Conservation (phyloP, 2,113 vertebrate genomes). For the Cygnus buccinator region DNA sequence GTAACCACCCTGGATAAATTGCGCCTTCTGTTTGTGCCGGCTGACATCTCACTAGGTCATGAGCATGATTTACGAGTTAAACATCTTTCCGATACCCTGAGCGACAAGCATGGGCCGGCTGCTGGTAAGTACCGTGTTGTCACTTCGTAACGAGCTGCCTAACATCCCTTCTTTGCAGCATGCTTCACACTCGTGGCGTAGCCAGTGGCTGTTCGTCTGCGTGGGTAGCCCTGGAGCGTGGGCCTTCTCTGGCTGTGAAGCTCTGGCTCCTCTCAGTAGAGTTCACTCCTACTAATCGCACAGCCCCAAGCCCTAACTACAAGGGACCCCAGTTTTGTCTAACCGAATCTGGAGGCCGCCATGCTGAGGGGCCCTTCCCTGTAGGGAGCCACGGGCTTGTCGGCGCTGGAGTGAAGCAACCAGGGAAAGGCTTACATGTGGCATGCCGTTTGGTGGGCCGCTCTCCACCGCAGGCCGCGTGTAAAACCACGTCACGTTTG, state of each 20-base stretch:
- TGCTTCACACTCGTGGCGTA: background rate
- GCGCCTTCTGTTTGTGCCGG: conserved; percentile 80
- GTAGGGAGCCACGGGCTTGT: background rate
- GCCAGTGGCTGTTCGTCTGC: background rate
- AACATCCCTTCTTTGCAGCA: conserved; percentile 20
- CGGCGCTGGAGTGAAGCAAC: background rate
- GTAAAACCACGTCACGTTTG: background rate
- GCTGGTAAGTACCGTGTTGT: conserved; percentile 84
- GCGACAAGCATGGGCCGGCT: conserved; percentile 89
- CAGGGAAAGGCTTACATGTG: background rate
- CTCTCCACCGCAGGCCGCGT: accelerated
- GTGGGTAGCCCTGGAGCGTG: background rate
- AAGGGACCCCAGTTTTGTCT: background rate
- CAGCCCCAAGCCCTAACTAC: background rate
- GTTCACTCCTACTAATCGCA: conserved; percentile 16
- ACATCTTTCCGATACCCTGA: conserved; percentile 88
- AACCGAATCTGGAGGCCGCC: background rate
- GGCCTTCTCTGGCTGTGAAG: background rate
- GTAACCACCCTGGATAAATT: conserved; percentile 75
- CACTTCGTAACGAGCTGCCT: conserved; percentile 44
- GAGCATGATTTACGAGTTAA: conserved; percentile 93
- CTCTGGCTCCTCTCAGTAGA: conserved; percentile 29
- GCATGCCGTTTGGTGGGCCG: too few relatives aligned
- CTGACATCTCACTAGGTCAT: conserved; percentile 87
- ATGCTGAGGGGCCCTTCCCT: background rate